These are phyloP conservation scores for Sciurus vulgaris DNA, from an alignment of 2,797 vertebrate species.

Conservation along the genomic window DNA sequence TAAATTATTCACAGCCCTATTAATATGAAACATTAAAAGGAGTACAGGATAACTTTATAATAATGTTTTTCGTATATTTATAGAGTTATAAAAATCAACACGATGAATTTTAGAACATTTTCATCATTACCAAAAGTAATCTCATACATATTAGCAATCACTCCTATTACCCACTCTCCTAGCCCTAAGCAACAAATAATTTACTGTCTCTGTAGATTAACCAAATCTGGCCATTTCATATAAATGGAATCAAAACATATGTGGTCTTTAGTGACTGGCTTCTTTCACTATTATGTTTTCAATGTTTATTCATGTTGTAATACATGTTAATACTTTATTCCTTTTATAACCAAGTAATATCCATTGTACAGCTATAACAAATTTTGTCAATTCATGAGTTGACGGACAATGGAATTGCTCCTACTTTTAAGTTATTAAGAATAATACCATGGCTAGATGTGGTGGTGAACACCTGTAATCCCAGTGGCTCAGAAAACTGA, in stretches of 20 bases:
- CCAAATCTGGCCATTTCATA: neutral
- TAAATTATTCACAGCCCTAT: conserved; percentile 16
- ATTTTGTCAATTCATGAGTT: conserved; percentile 11
- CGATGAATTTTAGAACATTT: neutral
- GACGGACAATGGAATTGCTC: neutral
- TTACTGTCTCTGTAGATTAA: neutral
- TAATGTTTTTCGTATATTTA: neutral
- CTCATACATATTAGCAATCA: neutral
- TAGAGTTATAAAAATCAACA: neutral
- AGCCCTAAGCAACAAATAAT: neutral
- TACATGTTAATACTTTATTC: neutral
- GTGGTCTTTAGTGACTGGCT: neutral
- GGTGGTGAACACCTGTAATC: no score
- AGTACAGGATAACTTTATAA: neutral
- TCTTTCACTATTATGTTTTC: conserved; percentile 15
- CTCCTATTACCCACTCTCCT: neutral
- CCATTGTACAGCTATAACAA: neutral
- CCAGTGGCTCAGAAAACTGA: no score
- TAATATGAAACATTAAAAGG: conserved; percentile 4
- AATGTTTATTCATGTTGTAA: neutral
- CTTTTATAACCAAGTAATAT: conserved; percentile 15
- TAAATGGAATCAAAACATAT: neutral
- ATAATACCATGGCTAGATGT: neutral
- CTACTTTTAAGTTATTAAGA: neutral
- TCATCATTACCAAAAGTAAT: neutral